These are phyloP conservation scores for Motacilla alba DNA, from an alignment of 2,113 vertebrate genomes.

Conservation along the genomic window DNA sequence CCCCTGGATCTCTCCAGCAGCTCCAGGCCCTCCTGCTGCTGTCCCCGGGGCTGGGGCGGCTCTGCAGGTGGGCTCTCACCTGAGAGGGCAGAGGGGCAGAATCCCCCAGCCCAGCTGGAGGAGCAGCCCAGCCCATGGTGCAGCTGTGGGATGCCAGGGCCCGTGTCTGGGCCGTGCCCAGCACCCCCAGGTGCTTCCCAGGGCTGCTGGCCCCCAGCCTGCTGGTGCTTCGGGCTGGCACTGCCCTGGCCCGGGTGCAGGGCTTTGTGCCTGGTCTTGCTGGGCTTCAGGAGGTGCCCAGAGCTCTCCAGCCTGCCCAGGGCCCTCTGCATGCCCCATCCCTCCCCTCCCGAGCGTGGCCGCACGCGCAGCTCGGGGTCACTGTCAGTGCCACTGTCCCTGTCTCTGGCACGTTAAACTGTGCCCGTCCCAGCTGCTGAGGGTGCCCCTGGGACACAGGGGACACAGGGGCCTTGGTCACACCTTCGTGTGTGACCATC, in stretches of 20 bases:
- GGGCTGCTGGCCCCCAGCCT: neutral
- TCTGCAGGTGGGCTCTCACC: neutral
- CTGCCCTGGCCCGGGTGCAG: neutral
- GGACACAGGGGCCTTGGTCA: neutral
- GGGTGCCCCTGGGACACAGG: neutral
- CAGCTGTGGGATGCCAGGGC: neutral
- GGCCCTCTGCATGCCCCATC: neutral
- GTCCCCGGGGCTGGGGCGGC: neutral
- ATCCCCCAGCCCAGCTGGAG: neutral
- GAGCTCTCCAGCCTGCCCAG: neutral
- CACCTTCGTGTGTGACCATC: neutral
- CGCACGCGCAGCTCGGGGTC: neutral
- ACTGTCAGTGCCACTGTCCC: accelerated
- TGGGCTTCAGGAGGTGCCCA: neutral
- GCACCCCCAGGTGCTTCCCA: neutral
- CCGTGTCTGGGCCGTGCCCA: neutral
- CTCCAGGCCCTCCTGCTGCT: neutral
- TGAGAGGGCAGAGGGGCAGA: neutral
- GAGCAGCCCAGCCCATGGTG: neutral
- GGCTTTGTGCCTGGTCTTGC: neutral
- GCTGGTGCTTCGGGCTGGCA: neutral
- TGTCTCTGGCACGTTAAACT: accelerated
- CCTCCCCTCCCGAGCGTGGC: no score
- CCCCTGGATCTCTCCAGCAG: neutral
- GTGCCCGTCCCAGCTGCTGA: neutral